Evolutionary conservation across 2,113 vertebrate species (phyloP).

Genomic region (Aspiorhynchus laticeps): DNA sequence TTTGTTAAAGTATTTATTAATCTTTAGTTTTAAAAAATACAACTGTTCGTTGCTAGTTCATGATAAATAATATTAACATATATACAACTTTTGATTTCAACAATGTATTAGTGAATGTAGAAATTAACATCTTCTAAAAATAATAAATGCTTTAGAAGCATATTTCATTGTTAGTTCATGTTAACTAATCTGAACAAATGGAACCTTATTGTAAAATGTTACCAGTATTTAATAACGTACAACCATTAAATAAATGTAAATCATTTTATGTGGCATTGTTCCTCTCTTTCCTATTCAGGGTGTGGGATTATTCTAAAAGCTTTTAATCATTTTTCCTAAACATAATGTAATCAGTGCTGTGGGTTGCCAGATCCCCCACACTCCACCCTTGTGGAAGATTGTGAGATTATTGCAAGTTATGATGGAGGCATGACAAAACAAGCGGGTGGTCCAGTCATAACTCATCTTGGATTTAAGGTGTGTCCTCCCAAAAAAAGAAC

Average conservation of each 20-base stretch:
- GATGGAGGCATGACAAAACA: constrained; percentile 15
- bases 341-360: constrained; percentile 8
- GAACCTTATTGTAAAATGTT: background rate
- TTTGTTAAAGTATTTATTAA: background rate
- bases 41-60: background rate
- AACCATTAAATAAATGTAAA: background rate
- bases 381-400: constrained; percentile 1
- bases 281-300: background rate
- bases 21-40: background rate
- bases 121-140: background rate
- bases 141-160: background rate
- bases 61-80: background rate
- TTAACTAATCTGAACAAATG: background rate
- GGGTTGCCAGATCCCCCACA: constrained; percentile 18
- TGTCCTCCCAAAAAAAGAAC: background rate
- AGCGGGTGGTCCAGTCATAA: background rate
- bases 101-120: background rate
- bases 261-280: background rate
- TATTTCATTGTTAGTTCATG: background rate
- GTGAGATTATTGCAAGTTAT: background rate
- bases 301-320: background rate
- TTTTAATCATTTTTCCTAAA: constrained; percentile 10
- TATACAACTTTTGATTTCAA: background rate
- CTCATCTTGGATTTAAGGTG: background rate
- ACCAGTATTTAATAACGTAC: background rate